Evolutionary conservation across 2,113 vertebrate genomes (phyloP).

Genomic region (Seriola quinqueradiata): DNA sequence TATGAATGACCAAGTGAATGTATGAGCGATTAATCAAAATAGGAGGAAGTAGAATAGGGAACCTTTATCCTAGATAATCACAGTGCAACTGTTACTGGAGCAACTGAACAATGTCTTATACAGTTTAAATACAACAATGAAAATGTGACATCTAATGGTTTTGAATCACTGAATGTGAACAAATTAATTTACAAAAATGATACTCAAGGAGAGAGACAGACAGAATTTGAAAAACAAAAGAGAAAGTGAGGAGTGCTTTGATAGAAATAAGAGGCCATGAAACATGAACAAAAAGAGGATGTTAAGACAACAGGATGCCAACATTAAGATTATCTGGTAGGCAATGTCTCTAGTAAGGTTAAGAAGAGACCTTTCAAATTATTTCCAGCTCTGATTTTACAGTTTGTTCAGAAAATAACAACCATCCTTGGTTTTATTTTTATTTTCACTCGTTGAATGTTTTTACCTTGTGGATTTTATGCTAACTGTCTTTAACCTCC

Average conservation of each 20-base stretch:
- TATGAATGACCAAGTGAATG: background rate
- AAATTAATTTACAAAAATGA: background rate
- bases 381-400: background rate
- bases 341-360: background rate
- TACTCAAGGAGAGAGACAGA: background rate
- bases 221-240: background rate
- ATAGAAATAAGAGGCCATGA: background rate
- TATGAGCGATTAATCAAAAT: background rate
- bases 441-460: background rate
- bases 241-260: background rate
- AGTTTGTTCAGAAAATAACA: background rate
- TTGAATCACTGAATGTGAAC: background rate
- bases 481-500: background rate
- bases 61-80: background rate
- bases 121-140: background rate
- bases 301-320: background rate
- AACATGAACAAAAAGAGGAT: constrained; percentile 13
- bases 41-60: background rate
- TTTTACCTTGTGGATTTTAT: background rate
- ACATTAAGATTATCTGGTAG: background rate
- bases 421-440: background rate
- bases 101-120: background rate
- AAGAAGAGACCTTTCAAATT: background rate
- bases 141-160: background rate
- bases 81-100: background rate